A percentile compares a stretch with the other conserved stretches of the same genome.
Conservation (phyloP, 2,113 vertebrate species). For the Ptilonorhynchus violaceus region DNA sequence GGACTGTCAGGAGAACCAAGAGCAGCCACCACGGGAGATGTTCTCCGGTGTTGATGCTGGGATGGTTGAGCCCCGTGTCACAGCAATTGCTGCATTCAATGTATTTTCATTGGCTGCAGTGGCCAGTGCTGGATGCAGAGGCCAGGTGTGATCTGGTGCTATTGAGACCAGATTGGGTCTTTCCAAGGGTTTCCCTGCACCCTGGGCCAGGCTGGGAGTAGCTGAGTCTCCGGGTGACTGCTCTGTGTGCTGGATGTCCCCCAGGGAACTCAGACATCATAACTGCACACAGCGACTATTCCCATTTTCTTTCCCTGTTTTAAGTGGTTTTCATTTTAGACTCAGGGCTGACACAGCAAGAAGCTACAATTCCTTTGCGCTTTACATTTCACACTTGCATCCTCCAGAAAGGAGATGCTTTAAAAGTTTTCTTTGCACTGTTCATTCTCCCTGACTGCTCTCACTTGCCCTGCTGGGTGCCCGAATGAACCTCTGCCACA, state of each 20-base stretch:
- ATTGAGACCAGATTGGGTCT: neutral
- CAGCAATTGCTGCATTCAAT: rapidly evolving
- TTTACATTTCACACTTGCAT: neutral
- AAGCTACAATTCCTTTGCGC: neutral
- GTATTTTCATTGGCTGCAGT: neutral
- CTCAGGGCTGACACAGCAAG: neutral
- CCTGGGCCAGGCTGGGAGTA: neutral
- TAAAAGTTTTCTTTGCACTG: neutral
- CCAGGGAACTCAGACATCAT: neutral
- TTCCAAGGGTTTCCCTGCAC: neutral
- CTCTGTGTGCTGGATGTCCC: neutral
- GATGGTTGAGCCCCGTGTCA: neutral
- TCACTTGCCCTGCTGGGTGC: neutral
- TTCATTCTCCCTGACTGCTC: neutral
- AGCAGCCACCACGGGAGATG: neutral
- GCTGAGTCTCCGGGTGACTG: neutral
- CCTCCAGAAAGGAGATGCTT: neutral
- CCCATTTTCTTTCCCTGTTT: neutral
- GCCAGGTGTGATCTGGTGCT: neutral
- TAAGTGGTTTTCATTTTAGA: neutral
- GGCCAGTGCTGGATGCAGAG: neutral
- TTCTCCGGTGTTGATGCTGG: rapidly evolving
- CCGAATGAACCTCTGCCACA: neutral
- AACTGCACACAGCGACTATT: neutral
- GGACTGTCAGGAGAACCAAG: neutral